These are phyloP conservation scores for Coluber constrictor DNA, from an alignment of 2,797 vertebrate genomes.

Conservation along the genomic window DNA sequence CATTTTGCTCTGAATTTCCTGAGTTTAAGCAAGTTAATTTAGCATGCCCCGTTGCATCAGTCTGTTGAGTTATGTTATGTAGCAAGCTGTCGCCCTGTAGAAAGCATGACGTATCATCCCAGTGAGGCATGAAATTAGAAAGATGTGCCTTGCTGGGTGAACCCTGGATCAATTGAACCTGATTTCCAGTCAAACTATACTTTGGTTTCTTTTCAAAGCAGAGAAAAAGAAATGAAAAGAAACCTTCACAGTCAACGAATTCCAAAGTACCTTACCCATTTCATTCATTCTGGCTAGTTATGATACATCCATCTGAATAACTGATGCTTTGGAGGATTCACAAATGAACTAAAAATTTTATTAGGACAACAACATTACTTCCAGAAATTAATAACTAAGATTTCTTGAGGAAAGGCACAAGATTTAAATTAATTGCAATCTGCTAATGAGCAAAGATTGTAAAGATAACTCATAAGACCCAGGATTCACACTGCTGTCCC, in stretches of 20 bases:
- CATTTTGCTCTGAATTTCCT: slow-evolving; percentile 46
- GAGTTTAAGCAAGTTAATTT: slow-evolving; percentile 62
- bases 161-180: slow-evolving; percentile 69
- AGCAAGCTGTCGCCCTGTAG: slow-evolving; percentile 69
- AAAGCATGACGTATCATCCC: slow-evolving; percentile 68
- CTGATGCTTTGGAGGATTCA: not conserved
- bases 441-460: not conserved
- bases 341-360: not conserved
- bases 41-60: slow-evolving; percentile 61
- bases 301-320: not conserved
- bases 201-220: slow-evolving; percentile 65
- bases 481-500: not conserved
- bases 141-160: slow-evolving; percentile 74
- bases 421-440: not conserved
- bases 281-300: not conserved
- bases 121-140: slow-evolving; percentile 75
- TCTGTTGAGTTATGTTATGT: slow-evolving; percentile 69
- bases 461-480: not conserved
- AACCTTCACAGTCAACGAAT: not conserved
- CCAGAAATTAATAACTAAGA: not conserved
- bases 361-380: not conserved
- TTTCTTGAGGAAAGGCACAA: not conserved
- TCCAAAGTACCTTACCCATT: too few relatives aligned
- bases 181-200: slow-evolving; percentile 63
- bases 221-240: slow-evolving; percentile 1